Percentiles rank a stretch among this genome's conserved stretches.
Conservation (phyloP, 2,888 invertebrate species). For the Nymphalis polychloros region DNA sequence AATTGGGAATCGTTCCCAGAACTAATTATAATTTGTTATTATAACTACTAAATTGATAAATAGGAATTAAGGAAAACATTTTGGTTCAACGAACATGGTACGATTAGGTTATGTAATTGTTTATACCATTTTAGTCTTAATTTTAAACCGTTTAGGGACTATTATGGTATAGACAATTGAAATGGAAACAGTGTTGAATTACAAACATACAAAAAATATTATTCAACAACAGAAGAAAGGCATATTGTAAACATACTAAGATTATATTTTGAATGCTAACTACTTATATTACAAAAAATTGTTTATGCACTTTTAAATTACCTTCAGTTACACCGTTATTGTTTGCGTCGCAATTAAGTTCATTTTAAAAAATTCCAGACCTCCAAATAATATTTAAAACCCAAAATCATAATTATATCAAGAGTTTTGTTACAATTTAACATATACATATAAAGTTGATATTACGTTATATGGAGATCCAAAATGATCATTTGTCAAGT, state of each 20-base stretch:
- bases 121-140: not conserved
- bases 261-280: constrained; percentile 68
- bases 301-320: constrained; percentile 74
- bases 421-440: not conserved
- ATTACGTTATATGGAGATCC: not conserved
- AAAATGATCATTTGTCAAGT: not conserved
- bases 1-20: constrained; percentile 24
- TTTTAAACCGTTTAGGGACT: not conserved
- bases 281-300: constrained; percentile 73
- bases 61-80: constrained; percentile 29
- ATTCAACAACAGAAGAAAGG: constrained; percentile 38
- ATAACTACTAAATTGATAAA: constrained; percentile 35
- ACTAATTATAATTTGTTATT: constrained; percentile 35
- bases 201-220: constrained; percentile 30
- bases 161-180: constrained; percentile 5
- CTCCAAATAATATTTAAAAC: constrained; percentile 1
- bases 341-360: constrained; percentile 32
- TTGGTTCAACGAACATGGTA: constrained; percentile 23
- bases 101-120: not conserved
- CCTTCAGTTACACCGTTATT: constrained; percentile 51
- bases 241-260: constrained; percentile 45
- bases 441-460: not conserved
- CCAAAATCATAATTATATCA: not conserved
- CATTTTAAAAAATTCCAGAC: not conserved
- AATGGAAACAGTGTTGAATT: constrained; percentile 6